Percentiles rank a stretch among this genome's conserved stretches.
phyloP scores from a whole-genome alignment of 2,888 invertebrate genomes.

The Limnephilus auricula region DNA sequence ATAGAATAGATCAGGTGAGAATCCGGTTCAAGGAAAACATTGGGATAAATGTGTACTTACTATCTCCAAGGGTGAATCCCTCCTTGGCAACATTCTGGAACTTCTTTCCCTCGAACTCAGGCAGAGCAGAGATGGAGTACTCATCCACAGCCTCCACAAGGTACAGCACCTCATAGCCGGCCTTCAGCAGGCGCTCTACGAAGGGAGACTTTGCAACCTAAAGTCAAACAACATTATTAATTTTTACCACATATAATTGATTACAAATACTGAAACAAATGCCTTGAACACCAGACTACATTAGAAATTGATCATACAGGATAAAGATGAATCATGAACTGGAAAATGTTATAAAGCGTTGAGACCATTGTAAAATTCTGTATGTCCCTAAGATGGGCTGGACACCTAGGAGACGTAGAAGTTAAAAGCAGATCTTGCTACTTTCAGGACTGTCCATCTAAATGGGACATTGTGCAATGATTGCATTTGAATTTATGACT shows the following conservation, averaged over 20 bases:
- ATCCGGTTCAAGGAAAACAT: background rate
- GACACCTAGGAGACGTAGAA: background rate
- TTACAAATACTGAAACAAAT: no score
- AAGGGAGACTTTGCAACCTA: conserved; percentile 94
- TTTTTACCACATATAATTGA: background rate
- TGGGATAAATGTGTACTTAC: conserved; percentile 69
- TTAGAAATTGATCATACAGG: no score
- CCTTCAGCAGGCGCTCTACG: conserved; percentile 93
- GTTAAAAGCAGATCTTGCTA: background rate
- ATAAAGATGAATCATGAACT: no score
- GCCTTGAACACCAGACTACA: no score
- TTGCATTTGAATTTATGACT: no score
- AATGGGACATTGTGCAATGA: no score
- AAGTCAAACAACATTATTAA: conserved; percentile 51
- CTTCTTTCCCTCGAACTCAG: conserved; percentile 98
- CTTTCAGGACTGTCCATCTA: background rate
- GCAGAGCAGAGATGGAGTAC: conserved; percentile 96
- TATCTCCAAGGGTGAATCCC: conserved; percentile 91
- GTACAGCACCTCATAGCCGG: conserved; percentile 97
- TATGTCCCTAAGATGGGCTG: no score
- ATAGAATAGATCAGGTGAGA: no score
- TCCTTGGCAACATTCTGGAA: conserved; percentile 99
- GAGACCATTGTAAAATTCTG: no score
- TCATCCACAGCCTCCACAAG: conserved; percentile 98
- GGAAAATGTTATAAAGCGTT: no score